A percentile compares a stretch with the other conserved stretches of the same genome.
These are phyloP conservation scores for Piaya cayana DNA, from an alignment of 2,113 vertebrate genomes.

Conservation along the genomic window DNA sequence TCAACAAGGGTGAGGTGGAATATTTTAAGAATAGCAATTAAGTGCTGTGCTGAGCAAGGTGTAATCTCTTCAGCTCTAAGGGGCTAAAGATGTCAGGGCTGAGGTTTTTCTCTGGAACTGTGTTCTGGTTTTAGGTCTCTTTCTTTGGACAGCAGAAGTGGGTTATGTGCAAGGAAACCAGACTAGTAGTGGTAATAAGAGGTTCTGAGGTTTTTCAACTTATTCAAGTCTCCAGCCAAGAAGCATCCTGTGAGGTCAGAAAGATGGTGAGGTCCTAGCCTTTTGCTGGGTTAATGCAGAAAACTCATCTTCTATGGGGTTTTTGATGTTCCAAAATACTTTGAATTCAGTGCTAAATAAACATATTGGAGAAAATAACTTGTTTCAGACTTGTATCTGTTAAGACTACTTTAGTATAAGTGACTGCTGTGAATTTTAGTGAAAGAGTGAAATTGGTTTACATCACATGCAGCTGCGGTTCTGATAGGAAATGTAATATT, in stretches of 20 bases:
- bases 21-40: background rate
- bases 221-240: constrained; percentile 22
- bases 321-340: background rate
- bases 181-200: background rate
- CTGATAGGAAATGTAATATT: background rate
- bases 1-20: background rate
- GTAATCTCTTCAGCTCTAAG: background rate
- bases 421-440: background rate
- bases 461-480: background rate
- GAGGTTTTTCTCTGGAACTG: background rate
- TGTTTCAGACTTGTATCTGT: background rate
- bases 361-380: background rate
- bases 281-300: background rate
- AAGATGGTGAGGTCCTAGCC: background rate
- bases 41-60: background rate
- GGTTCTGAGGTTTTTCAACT: background rate
- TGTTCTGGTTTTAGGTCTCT: background rate
- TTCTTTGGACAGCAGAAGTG: background rate
- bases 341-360: background rate
- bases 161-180: background rate
- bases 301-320: background rate
- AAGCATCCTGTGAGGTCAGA: constrained; percentile 31
- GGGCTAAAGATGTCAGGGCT: background rate
- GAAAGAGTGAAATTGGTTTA: background rate
- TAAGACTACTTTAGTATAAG: background rate